A percentile compares a stretch with the other conserved stretches of the same genome.
phyloP scores from a whole-genome alignment of 2,797 vertebrate genomes.

The Leptoclinus maculatus region DNA sequence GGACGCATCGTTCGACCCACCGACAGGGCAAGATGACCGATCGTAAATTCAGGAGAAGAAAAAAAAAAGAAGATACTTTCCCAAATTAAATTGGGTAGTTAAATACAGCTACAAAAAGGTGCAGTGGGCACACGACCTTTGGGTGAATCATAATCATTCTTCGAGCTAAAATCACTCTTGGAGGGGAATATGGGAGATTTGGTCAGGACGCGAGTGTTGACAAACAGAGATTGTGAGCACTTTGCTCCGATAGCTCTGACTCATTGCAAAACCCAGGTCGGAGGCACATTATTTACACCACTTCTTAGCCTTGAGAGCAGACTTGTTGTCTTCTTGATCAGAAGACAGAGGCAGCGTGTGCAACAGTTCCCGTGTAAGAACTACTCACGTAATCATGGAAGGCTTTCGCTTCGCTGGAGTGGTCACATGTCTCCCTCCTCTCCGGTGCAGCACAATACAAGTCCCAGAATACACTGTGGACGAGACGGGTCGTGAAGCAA shows the following conservation, averaged over 20 bases:
- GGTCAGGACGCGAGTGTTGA: constrained; percentile 24
- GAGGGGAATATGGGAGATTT: constrained; percentile 18
- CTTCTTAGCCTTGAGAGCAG: constrained; percentile 17
- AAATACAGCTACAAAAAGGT: constrained; percentile 10
- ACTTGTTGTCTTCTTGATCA: constrained; percentile 27
- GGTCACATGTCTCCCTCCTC: constrained; percentile 99
- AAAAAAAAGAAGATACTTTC: not conserved
- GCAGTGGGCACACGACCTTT: not conserved
- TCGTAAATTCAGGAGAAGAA: constrained; percentile 36
- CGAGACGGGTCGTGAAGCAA: constrained; percentile 68
- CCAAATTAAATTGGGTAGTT: constrained; percentile 9
- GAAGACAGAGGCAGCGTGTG: constrained; percentile 28
- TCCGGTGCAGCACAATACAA: constrained; percentile 99
- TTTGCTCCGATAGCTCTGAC: constrained; percentile 10
- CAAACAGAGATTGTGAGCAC: constrained; percentile 25
- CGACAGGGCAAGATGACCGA: constrained; percentile 44
- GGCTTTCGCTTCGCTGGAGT: constrained; percentile 99
- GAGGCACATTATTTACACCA: constrained; percentile 15
- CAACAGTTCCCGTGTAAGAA: constrained; percentile 50
- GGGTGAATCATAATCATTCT: not conserved
- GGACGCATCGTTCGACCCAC: constrained; percentile 55
- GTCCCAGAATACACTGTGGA: constrained; percentile 97
- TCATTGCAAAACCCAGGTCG: constrained; percentile 19
- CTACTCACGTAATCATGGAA: constrained; percentile 99
- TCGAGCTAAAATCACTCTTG: not conserved